Evolutionary conservation across 2,797 vertebrate genomes (phyloP), one percentile per base, ranked within the genome.

Genomic region (Manis pentadactyla): DNA sequence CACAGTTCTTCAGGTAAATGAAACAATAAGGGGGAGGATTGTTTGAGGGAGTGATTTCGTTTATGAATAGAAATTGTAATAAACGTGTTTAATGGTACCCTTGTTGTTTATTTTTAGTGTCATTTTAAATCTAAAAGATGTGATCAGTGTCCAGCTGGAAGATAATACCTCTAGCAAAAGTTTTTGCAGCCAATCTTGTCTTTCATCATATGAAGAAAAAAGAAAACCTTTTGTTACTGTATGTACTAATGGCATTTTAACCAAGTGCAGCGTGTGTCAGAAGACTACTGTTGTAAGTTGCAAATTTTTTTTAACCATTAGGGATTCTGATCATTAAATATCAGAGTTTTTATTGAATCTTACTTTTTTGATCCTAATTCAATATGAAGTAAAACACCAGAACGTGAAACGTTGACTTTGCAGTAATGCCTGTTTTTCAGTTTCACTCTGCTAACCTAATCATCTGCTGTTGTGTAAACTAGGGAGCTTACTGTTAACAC

Each of bases 121-220:
- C 34, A 99, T 99, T 97, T 90, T 98, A 89, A 99, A 99, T 84
- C 99, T 99, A 95, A 99, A 99, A 98, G 99, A 99, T 31, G 97
- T 99, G 86, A 99, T 99, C 98, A 99, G 98, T 95, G 98, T 99
- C 95, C 99, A 99, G 5, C 99, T 99, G 96, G 99, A 99, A 87
- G 97, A 95, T 19, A 98, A 98, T 46, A 99, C 98, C 74, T 94
- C 89, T 88, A 98, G 99, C 92, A 99, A 99, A 98, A 99, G 99
- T 51, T 99, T 99, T 98, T 99, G 99, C 98, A 99, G 99, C 98
- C 99, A 99, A 75, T 98, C 98, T 92, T 99, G 99, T 97, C 98
- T 99, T 96, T 98, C 98, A n/a, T 96, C 99, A 0, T 99, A 99
- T 59, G 99, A 99, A 96, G 98, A 97, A 97, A 99, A 99, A 97